A percentile compares a stretch with the other conserved stretches of the same genome.
Conservation (phyloP, 1,140 invertebrate species). For the Dendrolimus punctatus region DNA sequence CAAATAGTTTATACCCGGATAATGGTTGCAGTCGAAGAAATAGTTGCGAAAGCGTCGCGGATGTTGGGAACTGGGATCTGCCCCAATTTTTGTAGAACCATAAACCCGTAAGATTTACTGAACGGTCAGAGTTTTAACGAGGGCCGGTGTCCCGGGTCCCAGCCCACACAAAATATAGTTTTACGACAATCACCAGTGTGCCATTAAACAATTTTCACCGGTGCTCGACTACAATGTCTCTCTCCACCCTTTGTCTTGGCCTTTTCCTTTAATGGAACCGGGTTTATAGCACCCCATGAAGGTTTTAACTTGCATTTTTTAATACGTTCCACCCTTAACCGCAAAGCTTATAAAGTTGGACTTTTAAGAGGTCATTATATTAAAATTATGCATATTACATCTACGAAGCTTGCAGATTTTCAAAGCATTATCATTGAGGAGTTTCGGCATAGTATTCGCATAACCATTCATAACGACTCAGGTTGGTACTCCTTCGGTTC, state of each 20-base stretch:
- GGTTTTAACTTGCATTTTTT: background rate
- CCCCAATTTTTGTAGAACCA: conserved; percentile 52
- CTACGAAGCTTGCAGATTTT: too few relatives aligned
- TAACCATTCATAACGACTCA: too few relatives aligned
- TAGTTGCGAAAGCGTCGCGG: conserved; percentile 1
- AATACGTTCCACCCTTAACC: too few relatives aligned
- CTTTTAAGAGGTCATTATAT: too few relatives aligned
- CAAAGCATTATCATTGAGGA: too few relatives aligned
- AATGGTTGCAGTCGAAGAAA: conserved; percentile 8
- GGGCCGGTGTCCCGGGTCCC: conserved; percentile 26
- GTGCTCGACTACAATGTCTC: conserved; percentile 2
- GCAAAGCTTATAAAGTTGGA: too few relatives aligned
- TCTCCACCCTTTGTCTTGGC: conserved; percentile 16
- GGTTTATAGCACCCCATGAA: background rate
- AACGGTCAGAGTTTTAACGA: conserved; percentile 57
- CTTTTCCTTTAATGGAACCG: conserved; percentile 10
- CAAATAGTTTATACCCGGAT: background rate
- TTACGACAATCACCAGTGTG: conserved; percentile 50
- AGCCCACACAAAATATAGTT: conserved; percentile 47
- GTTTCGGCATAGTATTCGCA: too few relatives aligned
- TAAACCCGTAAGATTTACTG: conserved; percentile 60
- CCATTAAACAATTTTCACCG: conserved; percentile 55
- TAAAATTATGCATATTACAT: too few relatives aligned
- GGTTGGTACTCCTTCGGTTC: too few relatives aligned
- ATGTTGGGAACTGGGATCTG: conserved; percentile 8